Evolutionary conservation across 92 coral and sea anemone species (phyloP), one percentile per base, ranked within the genome.

Genomic region (Metridium senile): DNA sequence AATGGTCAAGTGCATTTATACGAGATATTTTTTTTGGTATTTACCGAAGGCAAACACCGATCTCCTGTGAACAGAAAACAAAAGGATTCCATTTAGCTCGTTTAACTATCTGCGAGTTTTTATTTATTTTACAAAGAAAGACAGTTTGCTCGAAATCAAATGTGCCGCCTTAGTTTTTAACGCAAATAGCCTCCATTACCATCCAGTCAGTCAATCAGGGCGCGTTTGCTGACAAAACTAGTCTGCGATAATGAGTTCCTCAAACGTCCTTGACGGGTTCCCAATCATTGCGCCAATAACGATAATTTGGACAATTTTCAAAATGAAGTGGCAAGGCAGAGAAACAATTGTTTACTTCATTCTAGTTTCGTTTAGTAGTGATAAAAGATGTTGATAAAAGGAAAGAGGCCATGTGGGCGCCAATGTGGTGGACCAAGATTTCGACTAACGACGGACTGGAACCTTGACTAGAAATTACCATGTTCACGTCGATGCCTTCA

Each of bases 91-190:
- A 57, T 73, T 73, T 57, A 34, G 53, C 51, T 22, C 51, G 32
- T 61, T 58, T 33, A 49, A 73, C 49, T 72, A 54, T 71, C 47
- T 17, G 22, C 54, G 67, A 29, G 32, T 34, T 34, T 73, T 21
- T 73, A 73, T 73, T 73, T 57, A 73, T 79, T 79, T 57, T 79
- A 4, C 84, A 57, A 58, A 57, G 76, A 79, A 79, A 47, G 74
- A 71, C 49, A 67, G 57, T 46, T 26, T 22, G 17, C 68, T 72
- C 68, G 43, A 57, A 54, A 69, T 69, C 84, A 79, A 79, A 79
- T 79, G 62, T 35, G 69, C 84, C 84, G 84, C 84, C 76, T 39
- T 9, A 23, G 58, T 63, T 34, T 46, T 33, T 20, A 73, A 30
- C 54, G 32, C 68, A 58, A 58, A 28, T 53, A 33, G 33, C 67